phyloP scores from a whole-genome alignment of 1,140 invertebrate species.

The Probaryconus sp. region DNA sequence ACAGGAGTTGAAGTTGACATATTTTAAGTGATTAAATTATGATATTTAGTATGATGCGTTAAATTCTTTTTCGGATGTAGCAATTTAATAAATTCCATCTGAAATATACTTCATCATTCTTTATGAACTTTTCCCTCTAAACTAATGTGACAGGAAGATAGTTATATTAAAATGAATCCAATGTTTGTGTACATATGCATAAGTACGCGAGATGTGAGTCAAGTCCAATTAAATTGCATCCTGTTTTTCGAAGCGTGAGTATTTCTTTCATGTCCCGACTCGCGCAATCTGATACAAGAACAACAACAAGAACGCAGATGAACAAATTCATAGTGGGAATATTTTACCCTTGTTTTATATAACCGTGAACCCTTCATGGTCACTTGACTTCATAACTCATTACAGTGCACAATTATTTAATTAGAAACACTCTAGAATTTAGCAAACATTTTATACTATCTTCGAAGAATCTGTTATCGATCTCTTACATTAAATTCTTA shows the following conservation, averaged over 20 bases:
- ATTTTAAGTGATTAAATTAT: too few relatives aligned
- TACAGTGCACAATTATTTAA: conserved; percentile 1
- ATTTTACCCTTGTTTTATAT: conserved; percentile 48
- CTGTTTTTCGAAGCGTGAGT: conserved; percentile 63
- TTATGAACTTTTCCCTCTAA: too few relatives aligned
- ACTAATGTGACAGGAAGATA: neutral
- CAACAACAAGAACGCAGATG: too few relatives aligned
- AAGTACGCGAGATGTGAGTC: conserved; percentile 43
- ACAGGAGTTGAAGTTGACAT: too few relatives aligned
- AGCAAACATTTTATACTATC: too few relatives aligned
- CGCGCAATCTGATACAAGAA: conserved; percentile 64
- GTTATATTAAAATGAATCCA: conserved; percentile 7
- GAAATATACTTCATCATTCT: too few relatives aligned
- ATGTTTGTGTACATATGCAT: conserved; percentile 30
- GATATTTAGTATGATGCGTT: too few relatives aligned
- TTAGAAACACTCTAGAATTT: too few relatives aligned
- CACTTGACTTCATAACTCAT: neutral
- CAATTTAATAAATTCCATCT: too few relatives aligned
- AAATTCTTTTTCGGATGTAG: too few relatives aligned
- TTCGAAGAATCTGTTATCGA: too few relatives aligned
- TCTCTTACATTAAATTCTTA: neutral
- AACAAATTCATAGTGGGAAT: conserved; percentile 49
- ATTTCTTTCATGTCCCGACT: conserved; percentile 63
- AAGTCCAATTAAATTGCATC: conserved; percentile 70
- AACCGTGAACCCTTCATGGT: conserved; percentile 40